These are phyloP conservation scores for Nasua narica DNA, from an alignment of 2,797 vertebrate genomes.

Conservation along the genomic window DNA sequence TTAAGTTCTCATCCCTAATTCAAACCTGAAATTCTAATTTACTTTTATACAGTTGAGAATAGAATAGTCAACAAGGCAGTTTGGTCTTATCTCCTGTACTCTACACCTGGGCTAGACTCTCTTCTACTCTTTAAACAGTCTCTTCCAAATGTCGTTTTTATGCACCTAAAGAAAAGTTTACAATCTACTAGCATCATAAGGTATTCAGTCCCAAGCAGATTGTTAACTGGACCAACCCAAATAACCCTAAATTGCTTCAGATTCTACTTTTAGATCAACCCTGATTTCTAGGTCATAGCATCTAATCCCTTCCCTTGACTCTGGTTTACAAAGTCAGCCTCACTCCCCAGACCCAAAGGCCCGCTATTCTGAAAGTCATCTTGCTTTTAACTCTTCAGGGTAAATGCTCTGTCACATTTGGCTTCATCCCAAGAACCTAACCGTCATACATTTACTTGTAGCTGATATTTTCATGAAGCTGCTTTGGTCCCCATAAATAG, in stretches of 20 bases:
- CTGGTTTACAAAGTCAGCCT: background rate
- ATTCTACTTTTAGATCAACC: background rate
- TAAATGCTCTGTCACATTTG: background rate
- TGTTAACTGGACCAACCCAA: background rate
- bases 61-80: background rate
- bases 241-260: background rate
- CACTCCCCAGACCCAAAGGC: background rate
- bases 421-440: background rate
- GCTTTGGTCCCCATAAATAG: background rate
- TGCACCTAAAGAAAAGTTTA: slow-evolving; percentile 15
- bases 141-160: background rate
- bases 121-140: no score
- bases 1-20: slow-evolving; percentile 3
- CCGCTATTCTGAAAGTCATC: background rate
- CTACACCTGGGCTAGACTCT: background rate
- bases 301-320: background rate
- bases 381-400: background rate
- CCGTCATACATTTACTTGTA: background rate
- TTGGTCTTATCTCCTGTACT: background rate
- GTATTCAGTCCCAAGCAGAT: background rate
- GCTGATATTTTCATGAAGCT: background rate
- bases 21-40: slow-evolving; percentile 30
- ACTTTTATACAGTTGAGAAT: background rate
- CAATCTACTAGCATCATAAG: background rate
- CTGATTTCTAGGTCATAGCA: background rate